Base-by-base conservation (phyloP, 2,797 vertebrate genomes). In the Etheostoma perlongum region DNA sequence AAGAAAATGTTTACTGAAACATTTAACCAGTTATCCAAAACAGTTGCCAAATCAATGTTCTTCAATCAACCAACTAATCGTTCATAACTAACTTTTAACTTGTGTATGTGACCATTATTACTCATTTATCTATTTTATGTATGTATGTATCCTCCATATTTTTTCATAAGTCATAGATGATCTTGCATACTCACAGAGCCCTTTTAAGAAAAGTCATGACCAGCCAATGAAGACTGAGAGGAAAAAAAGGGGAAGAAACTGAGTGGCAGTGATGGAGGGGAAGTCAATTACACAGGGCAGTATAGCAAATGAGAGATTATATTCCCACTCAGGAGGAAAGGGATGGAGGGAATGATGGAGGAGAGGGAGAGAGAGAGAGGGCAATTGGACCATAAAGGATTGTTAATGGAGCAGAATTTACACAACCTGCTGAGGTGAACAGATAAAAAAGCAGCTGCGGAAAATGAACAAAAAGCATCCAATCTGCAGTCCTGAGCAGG, bases 341-440 rank as follows among this genome's bases (percentile, higher is more conserved):
- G 48, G 51, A 71, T 68, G 66, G 30, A 75, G 74, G 51, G 21
- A 73, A 68, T 59, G 69, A 81, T 67, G 33, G 57, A 48, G 52
- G 72, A 4, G 3, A 40, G 36, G 3, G 10, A 40, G 36, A 40
- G 3, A 1, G 36, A 40, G 10, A 11, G 10, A 11, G 36, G 80
- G 83, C 76, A 76, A 79, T 64, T 71, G 61, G 69, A 54, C 85
- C 74, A 81, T 88, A 85, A 88, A 92, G 52, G 72, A 81, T 89
- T 82, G 63, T 90, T 93, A 94, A 95, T 93, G 92, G 84, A 90
- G 92, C 91, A 92, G 90, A 94, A 94, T 94, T 93, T 91, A 93
- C 86, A 90, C 91, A 86, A 71, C 72, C 81, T 76, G 88, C 92
- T 91, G 92, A 93, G 81, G 79, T 84, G 83, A 85, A 89, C 81